Base-by-base conservation (phyloP, 2,797 vertebrate genomes). In the Lacerta bilineata region DNA sequence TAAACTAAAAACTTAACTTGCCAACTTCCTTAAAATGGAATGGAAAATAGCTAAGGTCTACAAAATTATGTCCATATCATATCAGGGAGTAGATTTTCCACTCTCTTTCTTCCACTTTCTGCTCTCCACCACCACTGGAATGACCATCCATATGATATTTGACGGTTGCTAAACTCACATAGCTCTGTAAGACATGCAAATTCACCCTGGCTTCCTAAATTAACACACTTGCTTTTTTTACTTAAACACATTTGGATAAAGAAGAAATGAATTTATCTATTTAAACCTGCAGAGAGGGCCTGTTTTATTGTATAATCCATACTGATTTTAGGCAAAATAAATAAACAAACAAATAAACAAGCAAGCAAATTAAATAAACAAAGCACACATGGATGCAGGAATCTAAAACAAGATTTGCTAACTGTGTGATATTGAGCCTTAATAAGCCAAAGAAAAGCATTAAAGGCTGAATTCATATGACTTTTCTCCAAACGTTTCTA, bases 1-100 rank as follows among this genome's bases (percentile, higher is more conserved):
- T 41, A 91, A 91, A 94, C 74, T 46, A 88, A 46, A 13, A 74
- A 13, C 23, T 88, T 50, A 18, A 89, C 83, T 92, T 86, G 83
- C 88, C 59, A 74, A 90, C 64, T 0, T 92, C 36, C 77, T 88
- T 66, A 86, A 75, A 10, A 83, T 82, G 80, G 9, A 50, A 59
- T 87, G 61, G 33, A 94, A 93, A 92, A 36, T 89, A 20, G 23
- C 36, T 41, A 39, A 90, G 59, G 92, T 23, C 0, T 17, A 59
- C 78, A 81, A 27, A 10, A 91, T 86, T 0, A 84, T 64, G 23
- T 41, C 4, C 27, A 89, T 39, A 85, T 27, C 92, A 61, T 1
- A 71, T 0, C 3, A 18, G 8, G 17, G 7, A 20, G 36, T 36
- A 61, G 17, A n/a, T 36, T 61, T 27, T 15, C 76, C 39, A 15